Evolutionary conservation across 2,888 invertebrate genomes (phyloP).

Genomic region (Drosophila aldrichi): DNA sequence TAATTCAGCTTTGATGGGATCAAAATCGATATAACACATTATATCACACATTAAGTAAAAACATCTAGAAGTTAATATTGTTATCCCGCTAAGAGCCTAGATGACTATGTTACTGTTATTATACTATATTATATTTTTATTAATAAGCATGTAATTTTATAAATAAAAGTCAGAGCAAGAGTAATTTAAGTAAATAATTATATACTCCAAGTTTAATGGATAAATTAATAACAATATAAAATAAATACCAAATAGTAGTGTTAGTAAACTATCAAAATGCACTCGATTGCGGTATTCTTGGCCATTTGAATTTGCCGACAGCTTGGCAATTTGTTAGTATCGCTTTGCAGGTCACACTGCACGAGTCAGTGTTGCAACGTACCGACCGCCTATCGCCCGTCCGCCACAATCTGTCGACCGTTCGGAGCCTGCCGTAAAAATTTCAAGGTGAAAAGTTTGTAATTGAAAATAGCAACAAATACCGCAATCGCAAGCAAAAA

Average conservation of each 20-base stretch:
- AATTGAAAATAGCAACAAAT: conserved; percentile 70
- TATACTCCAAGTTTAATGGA: neutral
- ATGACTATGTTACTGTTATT: no score
- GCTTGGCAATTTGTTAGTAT: conserved; percentile 24
- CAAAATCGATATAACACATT: neutral
- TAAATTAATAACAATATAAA: neutral
- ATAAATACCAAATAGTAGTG: conserved; percentile 18
- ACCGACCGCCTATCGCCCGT: conserved; percentile 54
- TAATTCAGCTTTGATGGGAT: no score
- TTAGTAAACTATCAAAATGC: neutral
- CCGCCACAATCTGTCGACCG: conserved; percentile 62
- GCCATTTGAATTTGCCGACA: neutral
- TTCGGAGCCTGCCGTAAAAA: conserved; percentile 70
- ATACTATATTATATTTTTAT: no score
- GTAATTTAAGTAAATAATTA: no score
- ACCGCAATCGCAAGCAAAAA: conserved; percentile 53
- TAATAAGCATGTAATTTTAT: no score
- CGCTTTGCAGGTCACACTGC: conserved; percentile 42
- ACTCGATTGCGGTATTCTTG: neutral
- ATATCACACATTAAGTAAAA: neutral
- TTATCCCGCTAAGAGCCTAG: no score
- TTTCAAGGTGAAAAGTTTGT: conserved; percentile 75
- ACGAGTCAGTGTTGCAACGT: conserved; percentile 49
- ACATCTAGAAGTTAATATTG: neutral
- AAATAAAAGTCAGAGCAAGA: no score